phyloP scores from a whole-genome alignment of 2,113 vertebrate genomes.

The Alethe diademata region DNA sequence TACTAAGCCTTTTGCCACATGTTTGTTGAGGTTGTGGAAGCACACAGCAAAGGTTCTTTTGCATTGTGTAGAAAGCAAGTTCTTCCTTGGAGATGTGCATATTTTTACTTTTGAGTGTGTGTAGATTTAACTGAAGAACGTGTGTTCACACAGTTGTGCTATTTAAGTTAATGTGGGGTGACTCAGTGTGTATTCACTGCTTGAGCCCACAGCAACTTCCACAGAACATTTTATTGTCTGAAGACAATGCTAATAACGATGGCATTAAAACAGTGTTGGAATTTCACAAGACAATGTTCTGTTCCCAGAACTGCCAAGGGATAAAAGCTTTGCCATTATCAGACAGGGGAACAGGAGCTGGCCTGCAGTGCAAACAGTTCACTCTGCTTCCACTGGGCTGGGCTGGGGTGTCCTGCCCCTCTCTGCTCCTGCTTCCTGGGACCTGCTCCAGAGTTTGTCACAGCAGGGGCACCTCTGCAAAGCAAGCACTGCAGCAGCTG shows the following conservation, averaged over 20 bases:
- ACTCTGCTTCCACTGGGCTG: fast-evolving
- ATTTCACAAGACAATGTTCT: background rate
- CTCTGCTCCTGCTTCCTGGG: fast-evolving
- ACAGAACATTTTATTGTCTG: slow-evolving; percentile 1
- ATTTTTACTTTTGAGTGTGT: background rate
- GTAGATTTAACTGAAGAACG: background rate
- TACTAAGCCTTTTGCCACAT: background rate
- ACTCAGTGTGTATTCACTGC: slow-evolving; percentile 23
- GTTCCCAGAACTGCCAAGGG: background rate
- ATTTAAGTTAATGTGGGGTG: background rate
- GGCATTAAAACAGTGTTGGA: background rate
- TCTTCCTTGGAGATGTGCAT: background rate
- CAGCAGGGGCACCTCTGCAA: background rate
- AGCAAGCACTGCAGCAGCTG: fast-evolving
- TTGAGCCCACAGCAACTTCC: background rate
- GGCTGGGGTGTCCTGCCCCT: background rate
- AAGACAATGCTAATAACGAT: slow-evolving; percentile 18
- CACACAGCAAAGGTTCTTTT: background rate
- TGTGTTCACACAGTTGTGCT: background rate
- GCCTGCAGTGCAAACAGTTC: background rate
- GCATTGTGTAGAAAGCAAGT: background rate
- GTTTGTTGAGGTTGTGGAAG: background rate
- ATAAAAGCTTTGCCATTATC: background rate
- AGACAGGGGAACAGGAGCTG: background rate
- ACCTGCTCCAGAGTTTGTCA: background rate